These are phyloP conservation scores for Fopius arisanus DNA, from an alignment of 1,140 invertebrate genomes.

Conservation along the genomic window DNA sequence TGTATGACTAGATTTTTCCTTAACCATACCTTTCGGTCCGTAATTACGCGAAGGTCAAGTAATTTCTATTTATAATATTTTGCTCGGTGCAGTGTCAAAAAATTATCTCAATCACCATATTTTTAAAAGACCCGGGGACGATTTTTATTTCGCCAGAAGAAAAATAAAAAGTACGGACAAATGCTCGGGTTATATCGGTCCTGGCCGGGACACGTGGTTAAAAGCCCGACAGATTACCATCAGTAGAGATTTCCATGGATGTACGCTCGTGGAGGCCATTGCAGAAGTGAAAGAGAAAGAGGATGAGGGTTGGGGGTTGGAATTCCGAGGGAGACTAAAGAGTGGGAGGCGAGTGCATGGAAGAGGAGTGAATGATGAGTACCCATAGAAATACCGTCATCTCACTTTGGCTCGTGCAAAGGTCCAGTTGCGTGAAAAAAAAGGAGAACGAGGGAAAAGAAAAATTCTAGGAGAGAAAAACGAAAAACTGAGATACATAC, in stretches of 20 bases:
- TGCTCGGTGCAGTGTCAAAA: too few relatives aligned
- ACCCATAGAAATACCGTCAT: conserved; percentile 50
- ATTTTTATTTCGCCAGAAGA: not conserved
- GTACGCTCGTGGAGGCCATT: conserved; percentile 18
- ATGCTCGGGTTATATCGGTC: not conserved
- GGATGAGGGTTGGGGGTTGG: not conserved
- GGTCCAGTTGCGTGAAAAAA: conserved; percentile 31
- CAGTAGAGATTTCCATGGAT: conserved; percentile 39
- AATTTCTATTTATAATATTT: too few relatives aligned
- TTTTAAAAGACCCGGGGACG: too few relatives aligned
- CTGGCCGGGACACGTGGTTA: conserved; percentile 35
- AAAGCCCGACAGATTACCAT: conserved; percentile 45
- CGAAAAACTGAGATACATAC: not conserved
- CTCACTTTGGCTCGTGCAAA: conserved; percentile 36
- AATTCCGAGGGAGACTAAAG: conserved; percentile 40
- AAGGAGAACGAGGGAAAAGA: not conserved
- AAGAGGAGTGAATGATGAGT: conserved; percentile 47
- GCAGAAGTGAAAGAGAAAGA: conserved; percentile 10
- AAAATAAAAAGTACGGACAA: conserved; percentile 13
- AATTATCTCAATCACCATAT: too few relatives aligned
- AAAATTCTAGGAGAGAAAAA: not conserved
- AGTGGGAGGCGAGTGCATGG: conserved; percentile 32
- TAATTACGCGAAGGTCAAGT: too few relatives aligned
- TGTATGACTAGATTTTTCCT: too few relatives aligned
- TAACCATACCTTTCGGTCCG: too few relatives aligned